A percentile compares a stretch with the other conserved stretches of the same genome.
These are phyloP conservation scores for Taeniopygia guttata DNA, from an alignment of 2,797 vertebrate species.

Conservation along the genomic window DNA sequence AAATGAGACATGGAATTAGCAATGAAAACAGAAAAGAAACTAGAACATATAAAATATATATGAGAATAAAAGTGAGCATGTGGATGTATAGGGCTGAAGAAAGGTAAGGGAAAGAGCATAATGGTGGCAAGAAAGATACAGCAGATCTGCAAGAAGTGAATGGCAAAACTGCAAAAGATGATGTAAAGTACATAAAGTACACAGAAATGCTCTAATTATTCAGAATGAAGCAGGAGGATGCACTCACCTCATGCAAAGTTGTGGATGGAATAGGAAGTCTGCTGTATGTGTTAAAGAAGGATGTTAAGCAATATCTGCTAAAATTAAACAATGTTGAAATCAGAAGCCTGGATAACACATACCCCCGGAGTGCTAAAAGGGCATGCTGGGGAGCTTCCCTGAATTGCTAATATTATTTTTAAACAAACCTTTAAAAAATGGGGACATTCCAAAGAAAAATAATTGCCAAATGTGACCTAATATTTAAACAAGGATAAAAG, in stretches of 20 bases:
- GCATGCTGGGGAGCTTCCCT: background rate
- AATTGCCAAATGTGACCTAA: background rate
- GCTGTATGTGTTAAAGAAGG: background rate
- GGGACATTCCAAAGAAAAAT: slow-evolving; percentile 15
- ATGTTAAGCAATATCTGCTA: background rate
- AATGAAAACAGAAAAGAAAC: background rate
- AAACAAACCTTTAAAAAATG: slow-evolving; percentile 14
- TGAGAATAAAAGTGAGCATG: background rate
- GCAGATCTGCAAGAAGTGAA: background rate
- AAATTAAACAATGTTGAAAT: slow-evolving; percentile 18
- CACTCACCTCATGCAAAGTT: background rate
- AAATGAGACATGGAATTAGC: background rate
- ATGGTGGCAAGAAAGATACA: background rate
- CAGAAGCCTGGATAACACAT: background rate
- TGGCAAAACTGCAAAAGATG: background rate
- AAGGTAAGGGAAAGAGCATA: background rate
- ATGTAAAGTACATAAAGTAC: background rate
- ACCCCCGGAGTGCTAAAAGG: background rate
- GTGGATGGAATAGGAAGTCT: background rate
- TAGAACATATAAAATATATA: background rate
- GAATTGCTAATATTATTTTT: slow-evolving; percentile 5
- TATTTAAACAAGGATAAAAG: slow-evolving; percentile 43
- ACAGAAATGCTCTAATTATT: background rate
- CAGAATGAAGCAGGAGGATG: background rate
- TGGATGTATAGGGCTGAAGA: background rate